These are phyloP conservation scores for Ganaspis brasiliensis DNA, from an alignment of 2,888 invertebrate species.

Conservation along the genomic window DNA sequence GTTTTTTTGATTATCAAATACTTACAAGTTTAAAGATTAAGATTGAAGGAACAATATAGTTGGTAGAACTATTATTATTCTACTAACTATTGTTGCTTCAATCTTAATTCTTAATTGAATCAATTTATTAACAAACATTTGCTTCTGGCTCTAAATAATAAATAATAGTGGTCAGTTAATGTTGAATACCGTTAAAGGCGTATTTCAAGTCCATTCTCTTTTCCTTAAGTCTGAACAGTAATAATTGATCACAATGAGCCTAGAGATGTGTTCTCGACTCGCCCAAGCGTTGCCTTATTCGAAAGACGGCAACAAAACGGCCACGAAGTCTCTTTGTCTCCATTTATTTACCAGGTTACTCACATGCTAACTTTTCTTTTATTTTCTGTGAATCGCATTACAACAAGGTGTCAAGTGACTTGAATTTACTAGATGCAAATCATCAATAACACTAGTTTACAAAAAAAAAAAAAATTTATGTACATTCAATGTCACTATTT, in stretches of 20 bases:
- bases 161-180: neutral
- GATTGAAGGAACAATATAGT: no score
- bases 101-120: no score
- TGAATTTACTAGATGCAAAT: neutral
- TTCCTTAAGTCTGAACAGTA: slow-evolving; percentile 4
- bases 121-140: neutral
- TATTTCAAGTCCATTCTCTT: slow-evolving; percentile 16
- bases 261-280: slow-evolving; percentile 12
- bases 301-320: slow-evolving; percentile 23
- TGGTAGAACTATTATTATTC: no score
- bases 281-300: slow-evolving; percentile 12
- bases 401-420: neutral
- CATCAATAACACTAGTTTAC: no score
- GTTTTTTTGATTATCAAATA: no score
- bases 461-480: no score
- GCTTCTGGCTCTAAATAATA: neutral
- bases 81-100: no score
- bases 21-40: no score
- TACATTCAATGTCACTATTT: no score
- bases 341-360: slow-evolving; percentile 17
- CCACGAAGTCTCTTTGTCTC: slow-evolving; percentile 8
- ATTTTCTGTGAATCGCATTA: neutral
- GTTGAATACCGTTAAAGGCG: slow-evolving; percentile 11
- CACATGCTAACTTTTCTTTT: slow-evolving; percentile 1
- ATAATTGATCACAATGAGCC: slow-evolving; percentile 28